These are phyloP conservation scores for Rhagium mordax DNA, from an alignment of 2,888 invertebrate genomes.

Conservation along the genomic window DNA sequence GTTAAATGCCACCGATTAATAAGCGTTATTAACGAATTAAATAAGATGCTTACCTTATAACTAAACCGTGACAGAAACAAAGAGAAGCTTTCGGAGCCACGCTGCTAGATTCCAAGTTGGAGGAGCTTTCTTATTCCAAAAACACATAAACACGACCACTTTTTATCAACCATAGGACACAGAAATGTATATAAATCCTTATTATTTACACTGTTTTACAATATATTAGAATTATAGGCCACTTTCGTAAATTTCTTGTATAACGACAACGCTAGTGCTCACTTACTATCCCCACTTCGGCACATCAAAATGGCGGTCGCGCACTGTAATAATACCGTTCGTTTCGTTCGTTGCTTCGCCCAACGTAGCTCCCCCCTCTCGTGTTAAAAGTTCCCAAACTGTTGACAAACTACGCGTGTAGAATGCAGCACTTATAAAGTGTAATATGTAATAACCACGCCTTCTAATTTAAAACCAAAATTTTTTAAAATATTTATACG, in stretches of 20 bases:
- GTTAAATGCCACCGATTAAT: slow-evolving; percentile 25
- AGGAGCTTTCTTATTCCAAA: slow-evolving; percentile 64
- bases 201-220: slow-evolving; percentile 61
- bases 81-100: slow-evolving; percentile 70
- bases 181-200: slow-evolving; percentile 55
- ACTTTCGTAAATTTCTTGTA: slow-evolving; percentile 67
- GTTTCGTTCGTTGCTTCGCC: slow-evolving; percentile 58
- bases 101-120: slow-evolving; percentile 68
- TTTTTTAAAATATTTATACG: background rate
- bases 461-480: background rate
- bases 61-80: slow-evolving; percentile 68
- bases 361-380: slow-evolving; percentile 50
- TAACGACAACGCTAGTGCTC: slow-evolving; percentile 66
- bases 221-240: slow-evolving; percentile 63
- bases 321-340: slow-evolving; percentile 63
- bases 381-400: slow-evolving; percentile 56
- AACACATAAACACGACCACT: slow-evolving; percentile 67
- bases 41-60: slow-evolving; percentile 66
- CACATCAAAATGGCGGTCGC: slow-evolving; percentile 70
- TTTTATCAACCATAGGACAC: slow-evolving; percentile 57
- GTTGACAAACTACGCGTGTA: slow-evolving; percentile 57
- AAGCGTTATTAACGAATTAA: slow-evolving; percentile 30
- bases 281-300: slow-evolving; percentile 69
- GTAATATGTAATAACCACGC: background rate
- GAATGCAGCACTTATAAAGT: slow-evolving; percentile 51